These are phyloP conservation scores for Cheilosia vernalis DNA, from an alignment of 2,888 invertebrate genomes.

Conservation along the genomic window DNA sequence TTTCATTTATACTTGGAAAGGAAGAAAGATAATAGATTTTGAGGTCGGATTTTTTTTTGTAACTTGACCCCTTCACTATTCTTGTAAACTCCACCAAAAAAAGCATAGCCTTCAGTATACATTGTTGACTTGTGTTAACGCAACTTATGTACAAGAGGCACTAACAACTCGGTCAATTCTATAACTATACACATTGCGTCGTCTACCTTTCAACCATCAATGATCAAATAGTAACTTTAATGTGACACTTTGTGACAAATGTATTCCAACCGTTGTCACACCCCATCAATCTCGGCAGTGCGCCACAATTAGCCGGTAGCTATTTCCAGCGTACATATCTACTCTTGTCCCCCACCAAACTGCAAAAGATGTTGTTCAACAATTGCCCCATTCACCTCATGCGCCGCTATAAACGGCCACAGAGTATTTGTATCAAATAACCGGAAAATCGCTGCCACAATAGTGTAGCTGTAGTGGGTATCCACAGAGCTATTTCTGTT, in stretches of 20 bases:
- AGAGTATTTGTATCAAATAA: constrained; percentile 18
- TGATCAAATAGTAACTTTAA: constrained; percentile 7
- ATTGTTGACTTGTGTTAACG: too few relatives aligned
- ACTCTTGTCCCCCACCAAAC: background rate
- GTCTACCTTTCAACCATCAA: constrained; percentile 2
- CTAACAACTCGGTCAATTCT: too few relatives aligned
- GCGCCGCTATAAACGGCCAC: background rate
- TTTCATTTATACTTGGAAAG: too few relatives aligned
- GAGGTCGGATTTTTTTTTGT: too few relatives aligned
- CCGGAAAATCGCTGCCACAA: constrained; percentile 33
- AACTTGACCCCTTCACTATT: too few relatives aligned
- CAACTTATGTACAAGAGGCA: too few relatives aligned
- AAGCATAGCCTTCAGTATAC: too few relatives aligned
- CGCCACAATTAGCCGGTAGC: constrained; percentile 34
- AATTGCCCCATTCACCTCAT: constrained; percentile 8
- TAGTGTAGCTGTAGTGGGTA: too few relatives aligned
- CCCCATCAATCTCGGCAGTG: constrained; percentile 14
- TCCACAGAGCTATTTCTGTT: constrained; percentile 1
- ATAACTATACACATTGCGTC: background rate
- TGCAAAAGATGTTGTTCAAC: constrained; percentile 7
- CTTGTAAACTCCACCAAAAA: too few relatives aligned
- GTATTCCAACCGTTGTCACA: constrained; percentile 31
- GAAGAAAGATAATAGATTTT: too few relatives aligned
- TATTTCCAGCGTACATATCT: constrained; percentile 23
- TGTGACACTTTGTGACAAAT: constrained; percentile 30